phyloP scores from a whole-genome alignment of 2,888 invertebrate genomes.

The Pammene aurita region DNA sequence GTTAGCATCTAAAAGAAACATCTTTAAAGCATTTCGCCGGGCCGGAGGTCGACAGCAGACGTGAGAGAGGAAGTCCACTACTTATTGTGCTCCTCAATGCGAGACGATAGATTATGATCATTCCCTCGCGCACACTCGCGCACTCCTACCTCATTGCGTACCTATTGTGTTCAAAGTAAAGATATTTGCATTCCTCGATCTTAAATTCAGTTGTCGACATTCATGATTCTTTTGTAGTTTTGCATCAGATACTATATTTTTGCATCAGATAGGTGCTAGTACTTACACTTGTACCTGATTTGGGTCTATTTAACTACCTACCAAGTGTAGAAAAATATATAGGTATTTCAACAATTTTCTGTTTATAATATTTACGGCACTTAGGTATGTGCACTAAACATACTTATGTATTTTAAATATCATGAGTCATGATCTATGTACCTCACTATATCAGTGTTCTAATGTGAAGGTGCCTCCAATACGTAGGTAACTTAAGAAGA shows the following conservation, averaged over 20 bases:
- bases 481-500: not conserved
- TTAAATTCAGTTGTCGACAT: slow-evolving; percentile 3
- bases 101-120: slow-evolving; percentile 72
- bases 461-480: not conserved
- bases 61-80: slow-evolving; percentile 81
- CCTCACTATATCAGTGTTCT: not conserved
- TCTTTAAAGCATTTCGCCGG: slow-evolving; percentile 52
- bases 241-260: slow-evolving; percentile 29
- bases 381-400: too few species aligned
- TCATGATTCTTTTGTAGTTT: not conserved
- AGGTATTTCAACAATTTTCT: too few species aligned
- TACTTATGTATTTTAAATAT: too few species aligned
- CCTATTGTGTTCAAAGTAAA: not conserved
- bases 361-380: too few species aligned
- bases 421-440: too few species aligned
- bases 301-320: too few species aligned
- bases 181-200: slow-evolving; percentile 20
- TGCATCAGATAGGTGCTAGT: not conserved
- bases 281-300: not conserved
- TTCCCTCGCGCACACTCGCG: slow-evolving; percentile 43
- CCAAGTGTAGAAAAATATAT: too few species aligned
- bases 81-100: slow-evolving; percentile 82
- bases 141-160: slow-evolving; percentile 6
- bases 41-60: slow-evolving; percentile 72
- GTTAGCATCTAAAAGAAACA: slow-evolving; percentile 27